Conservation (phyloP, 2,797 vertebrate genomes). For the Rousettus madagascariensis region DNA sequence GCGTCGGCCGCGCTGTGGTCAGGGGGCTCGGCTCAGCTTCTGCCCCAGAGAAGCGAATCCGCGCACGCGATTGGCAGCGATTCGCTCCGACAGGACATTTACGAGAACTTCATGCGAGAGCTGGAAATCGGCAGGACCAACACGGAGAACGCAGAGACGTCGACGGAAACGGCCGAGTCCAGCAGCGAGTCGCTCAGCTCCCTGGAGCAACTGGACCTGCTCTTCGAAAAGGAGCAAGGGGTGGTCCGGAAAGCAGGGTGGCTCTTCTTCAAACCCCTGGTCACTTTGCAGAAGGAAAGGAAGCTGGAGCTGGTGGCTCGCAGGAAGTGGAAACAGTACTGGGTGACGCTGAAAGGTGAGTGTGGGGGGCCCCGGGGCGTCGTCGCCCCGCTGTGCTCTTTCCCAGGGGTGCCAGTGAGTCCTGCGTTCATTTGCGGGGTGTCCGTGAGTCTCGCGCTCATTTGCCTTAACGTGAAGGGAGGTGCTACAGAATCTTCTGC, state of each 20-base stretch:
- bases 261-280: slow-evolving; percentile 95
- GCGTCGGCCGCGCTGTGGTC: slow-evolving; percentile 90
- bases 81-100: slow-evolving; percentile 93
- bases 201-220: slow-evolving; percentile 92
- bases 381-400: fast-evolving
- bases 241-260: slow-evolving; percentile 95
- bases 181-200: slow-evolving; percentile 93
- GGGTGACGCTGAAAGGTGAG: slow-evolving; percentile 96
- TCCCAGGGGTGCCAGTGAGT: neutral
- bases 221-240: slow-evolving; percentile 96
- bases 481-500: neutral
- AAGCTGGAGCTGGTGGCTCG: slow-evolving; percentile 94
- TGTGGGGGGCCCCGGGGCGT: fast-evolving
- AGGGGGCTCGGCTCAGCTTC: slow-evolving; percentile 86
- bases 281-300: slow-evolving; percentile 94
- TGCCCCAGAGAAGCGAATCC: slow-evolving; percentile 87
- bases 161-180: slow-evolving; percentile 91
- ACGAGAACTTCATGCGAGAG: slow-evolving; percentile 97
- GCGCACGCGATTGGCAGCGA: slow-evolving; percentile 88
- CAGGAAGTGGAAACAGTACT: slow-evolving; percentile 96
- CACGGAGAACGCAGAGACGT: slow-evolving; percentile 87
- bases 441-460: fast-evolving
- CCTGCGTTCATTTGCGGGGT: fast-evolving
- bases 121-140: slow-evolving; percentile 89
- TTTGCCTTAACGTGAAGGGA: neutral